phyloP scores from a whole-genome alignment of 2,113 vertebrate species.

The Pollimyrus isidori region DNA sequence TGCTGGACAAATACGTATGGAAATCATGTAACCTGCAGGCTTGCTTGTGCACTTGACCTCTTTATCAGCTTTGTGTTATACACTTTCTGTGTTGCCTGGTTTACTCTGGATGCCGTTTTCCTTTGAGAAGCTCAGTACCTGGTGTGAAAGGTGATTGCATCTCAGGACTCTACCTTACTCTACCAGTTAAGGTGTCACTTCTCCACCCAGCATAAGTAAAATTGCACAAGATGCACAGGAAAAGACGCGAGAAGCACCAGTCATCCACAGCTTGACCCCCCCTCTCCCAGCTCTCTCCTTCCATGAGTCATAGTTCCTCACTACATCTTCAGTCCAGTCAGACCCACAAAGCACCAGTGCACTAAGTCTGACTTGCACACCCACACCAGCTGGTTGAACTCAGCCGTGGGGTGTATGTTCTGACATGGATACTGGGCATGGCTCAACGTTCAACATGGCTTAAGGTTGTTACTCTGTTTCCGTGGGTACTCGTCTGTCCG shows the following conservation, averaged over 20 bases:
- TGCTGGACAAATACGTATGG: background rate
- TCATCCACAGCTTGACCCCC: background rate
- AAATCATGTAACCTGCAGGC: background rate
- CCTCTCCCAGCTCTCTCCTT: background rate
- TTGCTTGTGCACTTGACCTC: background rate
- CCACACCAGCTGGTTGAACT: background rate
- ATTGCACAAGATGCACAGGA: background rate
- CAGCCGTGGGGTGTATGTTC: background rate
- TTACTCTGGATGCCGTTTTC: background rate
- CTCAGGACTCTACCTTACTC: slow-evolving; percentile 5
- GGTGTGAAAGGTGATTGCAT: background rate
- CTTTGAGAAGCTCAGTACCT: background rate
- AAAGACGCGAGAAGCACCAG: background rate
- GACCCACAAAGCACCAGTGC: background rate
- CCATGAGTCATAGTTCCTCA: background rate
- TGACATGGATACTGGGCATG: background rate
- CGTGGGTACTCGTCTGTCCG: background rate
- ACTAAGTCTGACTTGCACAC: background rate
- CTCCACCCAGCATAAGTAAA: background rate
- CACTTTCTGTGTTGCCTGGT: background rate
- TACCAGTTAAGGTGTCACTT: background rate
- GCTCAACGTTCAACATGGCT: background rate
- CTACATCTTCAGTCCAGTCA: background rate
- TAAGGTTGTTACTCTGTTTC: background rate
- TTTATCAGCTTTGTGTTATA: background rate